Evolutionary conservation across 2,888 invertebrate species (phyloP).

Genomic region (Danaus chrysippus): DNA sequence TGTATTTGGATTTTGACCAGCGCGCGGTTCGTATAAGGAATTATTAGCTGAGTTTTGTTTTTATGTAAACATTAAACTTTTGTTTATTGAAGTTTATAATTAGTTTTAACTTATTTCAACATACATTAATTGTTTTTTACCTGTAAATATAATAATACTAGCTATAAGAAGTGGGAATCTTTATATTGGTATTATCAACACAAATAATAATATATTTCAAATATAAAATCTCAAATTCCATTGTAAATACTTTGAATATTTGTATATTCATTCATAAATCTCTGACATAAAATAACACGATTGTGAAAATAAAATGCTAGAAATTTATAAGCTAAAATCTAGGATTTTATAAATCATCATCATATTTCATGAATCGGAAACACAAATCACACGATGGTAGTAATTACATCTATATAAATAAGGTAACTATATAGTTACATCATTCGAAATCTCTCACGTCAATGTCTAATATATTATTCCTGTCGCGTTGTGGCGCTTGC

Average conservation of each 20-base stretch:
- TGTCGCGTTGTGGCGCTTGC: conserved; percentile 32
- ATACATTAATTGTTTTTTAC: background rate
- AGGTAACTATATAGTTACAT: conserved; percentile 25
- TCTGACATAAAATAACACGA: background rate
- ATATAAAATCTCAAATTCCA: too few species aligned
- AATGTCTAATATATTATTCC: conserved; percentile 23
- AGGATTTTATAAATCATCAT: conserved; percentile 9
- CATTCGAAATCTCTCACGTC: conserved; percentile 35
- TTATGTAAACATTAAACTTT: background rate
- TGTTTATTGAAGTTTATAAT: too few species aligned
- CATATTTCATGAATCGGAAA: conserved; percentile 23
- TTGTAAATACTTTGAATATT: too few species aligned
- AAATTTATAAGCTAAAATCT: background rate
- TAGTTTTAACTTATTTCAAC: too few species aligned
- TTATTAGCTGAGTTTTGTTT: background rate
- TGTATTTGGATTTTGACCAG: background rate
- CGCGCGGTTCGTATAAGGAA: background rate
- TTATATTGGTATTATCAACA: background rate
- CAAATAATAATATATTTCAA: too few species aligned
- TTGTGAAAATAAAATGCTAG: background rate
- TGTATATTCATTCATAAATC: background rate
- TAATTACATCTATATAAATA: conserved; percentile 27
- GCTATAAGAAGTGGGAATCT: background rate
- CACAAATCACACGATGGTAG: conserved; percentile 18
- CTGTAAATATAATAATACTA: background rate